These are phyloP conservation scores for Pantherophis alleghaniensis DNA, from an alignment of 2,797 vertebrate genomes.

Conservation along the genomic window DNA sequence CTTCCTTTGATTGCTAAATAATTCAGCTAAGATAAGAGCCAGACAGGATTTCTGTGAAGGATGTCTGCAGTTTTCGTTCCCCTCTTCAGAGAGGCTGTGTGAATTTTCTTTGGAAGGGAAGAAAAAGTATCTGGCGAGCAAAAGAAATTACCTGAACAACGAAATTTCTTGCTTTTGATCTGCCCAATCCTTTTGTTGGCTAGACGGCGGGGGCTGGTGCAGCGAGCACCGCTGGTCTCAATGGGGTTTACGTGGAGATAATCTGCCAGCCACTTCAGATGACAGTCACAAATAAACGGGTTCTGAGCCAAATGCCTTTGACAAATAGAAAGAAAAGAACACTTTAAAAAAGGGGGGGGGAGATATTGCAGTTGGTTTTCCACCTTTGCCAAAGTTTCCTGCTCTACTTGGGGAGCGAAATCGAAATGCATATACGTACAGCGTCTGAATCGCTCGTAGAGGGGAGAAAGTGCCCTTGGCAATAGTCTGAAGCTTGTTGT, in stretches of 20 bases:
- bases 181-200: slow-evolving; percentile 91
- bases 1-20: slow-evolving; percentile 39
- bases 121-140: slow-evolving; percentile 55
- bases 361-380: slow-evolving; percentile 57
- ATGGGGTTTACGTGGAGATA: slow-evolving; percentile 98
- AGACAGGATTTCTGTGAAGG: slow-evolving; percentile 37
- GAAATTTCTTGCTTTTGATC: slow-evolving; percentile 94
- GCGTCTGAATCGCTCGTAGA: slow-evolving; percentile 91
- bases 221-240: slow-evolving; percentile 86
- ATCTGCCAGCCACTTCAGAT: slow-evolving; percentile 98
- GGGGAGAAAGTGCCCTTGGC: slow-evolving; percentile 96
- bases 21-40: slow-evolving; percentile 48
- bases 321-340: slow-evolving; percentile 57
- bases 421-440: slow-evolving; percentile 77
- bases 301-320: slow-evolving; percentile 95
- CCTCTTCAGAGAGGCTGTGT: neutral
- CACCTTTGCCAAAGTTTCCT: slow-evolving; percentile 8
- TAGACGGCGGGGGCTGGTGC: slow-evolving; percentile 83
- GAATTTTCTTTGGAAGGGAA: slow-evolving; percentile 21
- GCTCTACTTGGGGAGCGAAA: slow-evolving; percentile 8
- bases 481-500: slow-evolving; percentile 98
- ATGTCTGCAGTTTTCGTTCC: slow-evolving; percentile 42
- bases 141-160: slow-evolving; percentile 87
- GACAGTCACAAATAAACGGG: slow-evolving; percentile 97
- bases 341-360: slow-evolving; percentile 19